Percentiles rank a stretch among this genome's conserved stretches.
These are phyloP conservation scores for Alcis repandata DNA, from an alignment of 2,888 invertebrate genomes.

Conservation along the genomic window DNA sequence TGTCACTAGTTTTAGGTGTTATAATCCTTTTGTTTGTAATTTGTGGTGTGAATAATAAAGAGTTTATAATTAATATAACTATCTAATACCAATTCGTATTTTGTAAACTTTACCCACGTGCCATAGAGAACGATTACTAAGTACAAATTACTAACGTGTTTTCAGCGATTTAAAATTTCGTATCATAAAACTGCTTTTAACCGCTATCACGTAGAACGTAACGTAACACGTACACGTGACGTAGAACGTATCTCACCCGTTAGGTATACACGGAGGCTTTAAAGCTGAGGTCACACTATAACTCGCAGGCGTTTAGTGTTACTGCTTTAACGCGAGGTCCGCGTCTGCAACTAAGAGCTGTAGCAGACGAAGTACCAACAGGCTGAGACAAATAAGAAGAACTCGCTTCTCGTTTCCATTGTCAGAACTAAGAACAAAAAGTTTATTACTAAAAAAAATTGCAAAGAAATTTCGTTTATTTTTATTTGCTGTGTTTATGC, in stretches of 20 bases:
- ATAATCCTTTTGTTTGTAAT: too few relatives aligned
- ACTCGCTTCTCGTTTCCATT: too few relatives aligned
- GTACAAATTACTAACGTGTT: neutral
- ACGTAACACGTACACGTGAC: constrained; percentile 21
- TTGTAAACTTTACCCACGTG: too few relatives aligned
- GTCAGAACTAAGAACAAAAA: too few relatives aligned
- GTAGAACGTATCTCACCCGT: constrained; percentile 36
- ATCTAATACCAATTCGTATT: too few relatives aligned
- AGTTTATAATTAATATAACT: too few relatives aligned
- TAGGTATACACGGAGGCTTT: constrained; percentile 36
- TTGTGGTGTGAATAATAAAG: too few relatives aligned
- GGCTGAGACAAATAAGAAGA: too few relatives aligned
- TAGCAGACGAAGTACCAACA: constrained; percentile 11
- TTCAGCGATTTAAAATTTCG: neutral
- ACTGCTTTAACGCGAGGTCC: constrained; percentile 25
- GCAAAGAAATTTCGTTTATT: too few relatives aligned
- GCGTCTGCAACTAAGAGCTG: constrained; percentile 12
- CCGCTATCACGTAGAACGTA: constrained; percentile 12
- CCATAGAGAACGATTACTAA: neutral
- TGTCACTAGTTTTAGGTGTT: too few relatives aligned
- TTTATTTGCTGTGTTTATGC: too few relatives aligned
- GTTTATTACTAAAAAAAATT: too few relatives aligned
- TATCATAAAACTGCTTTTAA: constrained; percentile 2
- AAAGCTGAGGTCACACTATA: constrained; percentile 44
- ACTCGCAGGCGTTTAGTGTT: constrained; percentile 36